These are phyloP conservation scores for Chunga burmeisteri DNA, from an alignment of 2,113 vertebrate species.

Conservation along the genomic window DNA sequence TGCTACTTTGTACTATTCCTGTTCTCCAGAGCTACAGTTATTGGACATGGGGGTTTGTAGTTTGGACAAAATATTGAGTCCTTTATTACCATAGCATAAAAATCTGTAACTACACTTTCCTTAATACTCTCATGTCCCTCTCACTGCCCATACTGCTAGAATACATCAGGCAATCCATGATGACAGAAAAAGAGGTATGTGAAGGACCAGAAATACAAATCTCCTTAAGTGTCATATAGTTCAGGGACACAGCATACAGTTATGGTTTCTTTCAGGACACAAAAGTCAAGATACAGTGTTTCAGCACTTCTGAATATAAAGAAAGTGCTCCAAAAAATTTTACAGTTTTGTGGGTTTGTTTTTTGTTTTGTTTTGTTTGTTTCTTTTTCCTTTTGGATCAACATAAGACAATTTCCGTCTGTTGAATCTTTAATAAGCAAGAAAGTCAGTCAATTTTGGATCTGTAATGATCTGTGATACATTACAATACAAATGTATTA, in stretches of 20 bases:
- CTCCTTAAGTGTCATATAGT: background rate
- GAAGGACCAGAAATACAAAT: background rate
- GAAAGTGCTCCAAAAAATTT: background rate
- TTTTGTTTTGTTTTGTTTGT: background rate
- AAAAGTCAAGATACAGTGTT: background rate
- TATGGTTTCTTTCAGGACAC: background rate
- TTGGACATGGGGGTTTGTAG: background rate
- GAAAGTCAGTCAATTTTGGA: background rate
- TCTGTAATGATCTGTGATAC: background rate
- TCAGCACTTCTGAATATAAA: background rate
- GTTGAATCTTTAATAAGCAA: background rate
- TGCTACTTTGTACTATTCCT: background rate
- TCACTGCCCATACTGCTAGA: background rate
- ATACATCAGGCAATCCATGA: background rate
- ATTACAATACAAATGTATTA: too few species aligned
- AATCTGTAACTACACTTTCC: background rate
- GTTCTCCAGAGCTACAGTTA: background rate
- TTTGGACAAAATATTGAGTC: background rate
- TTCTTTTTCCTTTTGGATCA: background rate
- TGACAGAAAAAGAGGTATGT: background rate
- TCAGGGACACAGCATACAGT: background rate
- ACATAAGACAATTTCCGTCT: background rate
- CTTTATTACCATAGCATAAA: background rate
- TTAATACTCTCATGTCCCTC: background rate
- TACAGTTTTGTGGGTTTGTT: fast-evolving